Base-by-base conservation (phyloP, 2,888 invertebrate genomes). In the Brenthis daphne region DNA sequence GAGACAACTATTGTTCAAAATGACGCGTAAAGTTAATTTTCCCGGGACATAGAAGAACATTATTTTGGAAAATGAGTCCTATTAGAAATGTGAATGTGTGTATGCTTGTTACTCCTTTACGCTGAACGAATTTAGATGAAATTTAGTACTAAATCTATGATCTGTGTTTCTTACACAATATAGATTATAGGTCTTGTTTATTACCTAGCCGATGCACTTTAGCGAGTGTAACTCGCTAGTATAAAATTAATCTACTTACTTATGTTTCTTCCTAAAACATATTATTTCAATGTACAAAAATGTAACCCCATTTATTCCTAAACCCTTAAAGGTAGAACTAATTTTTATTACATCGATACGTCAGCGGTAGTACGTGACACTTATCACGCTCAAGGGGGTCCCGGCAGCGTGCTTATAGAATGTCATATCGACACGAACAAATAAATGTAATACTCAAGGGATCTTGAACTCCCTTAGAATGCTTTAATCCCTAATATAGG, bases 341-440 rank as follows among this genome's bases (percentile, higher is more conserved):
- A 43, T 24, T 29, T 58, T 48, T 48, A 48, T 29, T 29, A 16
- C 50, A 50, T n/a, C 13, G n/a, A 60, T 60, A 60, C 16, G 48
- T 60, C 60, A 60, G 50, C 29, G 29, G 60, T 33, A 29, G 33
- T n/a, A 12, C 29, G 48, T 29, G n/a, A 50, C 29, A 50, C 50
- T 60, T 29, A 50, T 60, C 60, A 58, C 58, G 58, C 58, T 6
- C 24, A 16, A 33, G 47, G 66, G 57, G 60, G 58, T 66, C 66
- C 29, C 60, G 47, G 14, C 58, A 54, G 66, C 54, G 66, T 58
- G 58, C 55, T 66, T 66, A 60, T 16, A 58, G 50, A 50, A 50
- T 33, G 60, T 60, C 48, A 60, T 29, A 50, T 50, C 50, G 60
- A 50, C 48, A 50, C 60, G 29, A 33, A 50, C 48, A 60, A 50